Evolutionary conservation across 2,113 vertebrate genomes (phyloP), one percentile per base, ranked within the genome.

Genomic region (Pygoscelis adeliae): DNA sequence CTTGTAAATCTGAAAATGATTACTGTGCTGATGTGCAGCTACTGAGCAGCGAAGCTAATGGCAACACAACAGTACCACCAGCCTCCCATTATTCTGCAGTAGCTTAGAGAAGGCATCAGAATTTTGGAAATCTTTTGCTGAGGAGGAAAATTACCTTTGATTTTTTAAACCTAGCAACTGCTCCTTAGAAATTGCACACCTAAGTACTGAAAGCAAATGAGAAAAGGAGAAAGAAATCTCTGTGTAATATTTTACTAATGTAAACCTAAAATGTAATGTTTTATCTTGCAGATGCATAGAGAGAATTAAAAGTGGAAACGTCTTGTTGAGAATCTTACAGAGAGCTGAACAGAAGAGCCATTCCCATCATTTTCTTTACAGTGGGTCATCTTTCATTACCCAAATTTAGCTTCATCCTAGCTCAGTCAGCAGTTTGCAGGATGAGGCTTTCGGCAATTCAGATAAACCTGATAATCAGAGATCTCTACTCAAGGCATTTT

Each of bases 1-100:
- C 98, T 98, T 99, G 98, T 99, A 99, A 99, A 99, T 99, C 98
- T 98, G 98, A 98, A 99, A 99, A 99, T 98, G 98, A 98, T 98
- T 98, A 98, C 98, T 97, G 97, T 98, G 98, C 98, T 98, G 98
- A 99, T 98, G 98, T 95, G 96, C 97, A 98, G 98, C 98, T 98
- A 97, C 98, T 20, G 97, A 98, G 95, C 87, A 98, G 98, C 8
- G 81, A 95, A 95, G 94, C 97, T 98, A 98, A 98, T 96, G 94
- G 98, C 98, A 96, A 92, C 86, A 96, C 4, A 46, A 97, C 96
- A 89, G 85, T 89, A 92, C 77, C 69, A 92, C 70, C 93, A 97
- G 66, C 72, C 78, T 82, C 85, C 84, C 83, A 81, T 94, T 95
- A 95, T 78, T 93, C 88, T 87, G 72, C 81, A 52, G 71, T 26